Base-by-base conservation (phyloP, 2,113 vertebrate genomes). In the Apodemus speciosus region DNA sequence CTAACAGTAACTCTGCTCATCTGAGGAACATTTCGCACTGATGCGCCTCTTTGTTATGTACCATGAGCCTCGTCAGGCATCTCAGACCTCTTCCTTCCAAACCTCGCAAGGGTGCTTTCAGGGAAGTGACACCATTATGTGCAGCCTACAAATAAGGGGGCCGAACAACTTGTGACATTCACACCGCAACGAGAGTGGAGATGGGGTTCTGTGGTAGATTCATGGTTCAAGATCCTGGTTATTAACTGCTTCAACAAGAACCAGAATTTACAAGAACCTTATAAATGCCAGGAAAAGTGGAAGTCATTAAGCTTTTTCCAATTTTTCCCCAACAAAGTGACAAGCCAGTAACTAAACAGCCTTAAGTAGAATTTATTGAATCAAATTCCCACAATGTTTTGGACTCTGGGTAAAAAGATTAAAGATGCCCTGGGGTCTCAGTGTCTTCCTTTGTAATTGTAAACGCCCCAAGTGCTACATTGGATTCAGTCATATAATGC, bases 371-470 rank as follows among this genome's bases (percentile, higher is more conserved):
- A 69, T 38, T 27, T 27, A 69, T 13, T 66, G 18, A 23, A 71
- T 58, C 40, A 56, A 60, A 79, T 75, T 88, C 49, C 62, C 60
- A 72, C 64, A 32, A 68, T 23, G 76, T 9, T 30, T 30, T 85
- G 88, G 21, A 56, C 9, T 85, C 83, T 23, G 62, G 4, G 3
- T 30, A 91, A 68, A 27, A 23, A 81, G 53, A 81, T 40, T 3
- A 40, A 51, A 87, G 27, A 49, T 20, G 25, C 35, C 51, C 25
- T 2, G 35, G 38, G 58, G 3, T 60, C 64, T 92, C 25, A 40
- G 76, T 58, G 84, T 95, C 89, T 92, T 95, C 27, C 71, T 51
- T 51, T 80, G 3, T 69, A 71, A 80, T 7, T 81, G 9, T 62
- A 93, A 91, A 76, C 43, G 11, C 49, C 87, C 15, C 81, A 92